These are phyloP conservation scores for Hofmannophila pseudospretella DNA, from an alignment of 2,888 invertebrate genomes.

Conservation along the genomic window DNA sequence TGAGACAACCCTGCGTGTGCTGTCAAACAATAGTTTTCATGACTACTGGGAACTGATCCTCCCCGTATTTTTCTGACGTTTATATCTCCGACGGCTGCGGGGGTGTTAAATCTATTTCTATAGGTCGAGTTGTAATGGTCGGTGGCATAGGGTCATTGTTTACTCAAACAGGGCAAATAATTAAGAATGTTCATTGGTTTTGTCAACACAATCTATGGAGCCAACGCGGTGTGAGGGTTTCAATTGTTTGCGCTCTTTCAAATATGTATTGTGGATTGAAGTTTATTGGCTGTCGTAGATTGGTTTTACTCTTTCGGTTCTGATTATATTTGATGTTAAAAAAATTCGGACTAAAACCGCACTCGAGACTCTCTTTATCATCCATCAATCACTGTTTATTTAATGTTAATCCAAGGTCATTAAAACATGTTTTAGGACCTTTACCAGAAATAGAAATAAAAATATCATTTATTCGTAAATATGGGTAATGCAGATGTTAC, in stretches of 20 bases:
- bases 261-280: conserved; percentile 37
- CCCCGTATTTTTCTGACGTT: conserved; percentile 12
- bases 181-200: conserved; percentile 76
- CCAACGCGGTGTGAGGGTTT: conserved; percentile 42
- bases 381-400: too few species aligned
- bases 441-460: too few species aligned
- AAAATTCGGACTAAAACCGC: too few species aligned
- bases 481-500: too few species aligned
- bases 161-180: conserved; percentile 69
- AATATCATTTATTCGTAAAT: too few species aligned
- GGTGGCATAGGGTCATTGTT: conserved; percentile 56
- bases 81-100: conserved; percentile 8
- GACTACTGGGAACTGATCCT: conserved; percentile 34
- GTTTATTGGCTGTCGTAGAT: conserved; percentile 36
- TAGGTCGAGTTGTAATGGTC: conserved; percentile 39
- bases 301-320: background rate
- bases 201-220: conserved; percentile 62
- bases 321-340: background rate
- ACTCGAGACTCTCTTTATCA: too few species aligned
- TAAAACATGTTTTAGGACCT: too few species aligned
- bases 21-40: conserved; percentile 59
- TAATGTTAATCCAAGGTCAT: too few species aligned
- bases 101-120: conserved; percentile 12
- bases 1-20: conserved; percentile 59
- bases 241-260: conserved; percentile 54